phyloP scores from a whole-genome alignment of 2,113 vertebrate genomes.

The Cebus imitator region DNA sequence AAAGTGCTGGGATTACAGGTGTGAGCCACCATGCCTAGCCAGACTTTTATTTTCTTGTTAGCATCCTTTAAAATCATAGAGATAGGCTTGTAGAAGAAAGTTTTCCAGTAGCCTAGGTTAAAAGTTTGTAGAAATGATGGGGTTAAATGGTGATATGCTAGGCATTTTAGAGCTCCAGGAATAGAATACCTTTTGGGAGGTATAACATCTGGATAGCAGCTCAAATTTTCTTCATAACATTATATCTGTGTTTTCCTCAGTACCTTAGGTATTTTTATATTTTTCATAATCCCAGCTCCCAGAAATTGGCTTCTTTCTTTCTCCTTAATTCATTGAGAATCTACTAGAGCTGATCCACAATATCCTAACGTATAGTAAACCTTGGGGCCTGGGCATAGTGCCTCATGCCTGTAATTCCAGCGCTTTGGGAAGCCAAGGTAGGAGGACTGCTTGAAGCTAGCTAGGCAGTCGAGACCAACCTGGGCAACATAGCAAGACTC shows the following conservation, averaged over 20 bases:
- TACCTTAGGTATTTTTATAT: constrained; percentile 12
- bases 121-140: constrained; percentile 28
- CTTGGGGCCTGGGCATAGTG: too few relatives aligned
- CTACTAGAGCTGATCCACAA: not conserved
- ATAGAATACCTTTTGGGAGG: constrained; percentile 42
- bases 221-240: constrained; percentile 29
- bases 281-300: constrained; percentile 18
- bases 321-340: not conserved
- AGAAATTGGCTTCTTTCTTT: constrained; percentile 23
- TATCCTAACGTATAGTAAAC: not conserved
- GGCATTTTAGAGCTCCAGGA: constrained; percentile 14
- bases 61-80: constrained; percentile 3
- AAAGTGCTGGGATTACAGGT: too few relatives aligned
- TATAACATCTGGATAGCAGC: not conserved
- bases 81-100: not conserved
- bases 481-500: too few relatives aligned
- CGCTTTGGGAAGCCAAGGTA: too few relatives aligned
- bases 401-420: too few relatives aligned
- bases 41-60: constrained; percentile 11
- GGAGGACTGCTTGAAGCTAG: too few relatives aligned
- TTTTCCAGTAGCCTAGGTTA: constrained; percentile 9
- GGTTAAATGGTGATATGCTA: not conserved
- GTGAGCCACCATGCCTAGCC: too few relatives aligned
- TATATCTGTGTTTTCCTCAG: constrained; percentile 44
- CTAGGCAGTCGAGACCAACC: too few relatives aligned